Evolutionary conservation across 2,797 vertebrate species (phyloP), one percentile per base, ranked within the genome.

Genomic region (Sebastes steindachneri): DNA sequence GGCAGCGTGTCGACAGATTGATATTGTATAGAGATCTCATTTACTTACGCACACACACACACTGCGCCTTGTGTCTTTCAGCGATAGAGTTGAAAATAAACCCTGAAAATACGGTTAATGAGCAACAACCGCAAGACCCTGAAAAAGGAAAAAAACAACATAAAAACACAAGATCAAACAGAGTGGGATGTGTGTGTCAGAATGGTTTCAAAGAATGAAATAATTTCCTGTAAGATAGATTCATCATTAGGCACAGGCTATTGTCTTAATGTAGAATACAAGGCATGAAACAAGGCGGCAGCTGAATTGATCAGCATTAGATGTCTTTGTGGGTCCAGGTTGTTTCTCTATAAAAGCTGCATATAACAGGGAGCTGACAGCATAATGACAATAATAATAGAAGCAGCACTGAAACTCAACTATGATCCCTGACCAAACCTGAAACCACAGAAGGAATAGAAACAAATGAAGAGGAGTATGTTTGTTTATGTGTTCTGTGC

Each of bases 71-170:
- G 96, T 15, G 80, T 92, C 1, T 26, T 89, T 96, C 88, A 68
- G 84, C 86, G 14, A 97, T 95, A 80, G 80, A 94, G 78, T 95
- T 92, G 88, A 96, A 95, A 97, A 96, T 96, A 21, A 26, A 65
- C 12, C 9, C 96, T 96, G 45, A 48, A 79, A 73, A 79, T 59
- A 45, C 88, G 87, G 48, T 71, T 35, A 88, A 80, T 80, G 58
- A 84, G 48, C 54, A 74, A 33, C 35, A 60, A 57, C 21, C 3
- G 21, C 10, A 68, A 64, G n/a, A 54, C 7, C 25, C 26, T 21
- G 23, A 65, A 41, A 69, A 25, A 33, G 10, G 4, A 41, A 8
- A 68, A 29, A 31, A 75, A 65, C 26, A 10, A 66, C 25, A 45
- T 9, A 26, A 55, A 66, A 62, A 65, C 17, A 64, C 26, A 9